Evolutionary conservation across 2,797 vertebrate species (phyloP).

Genomic region (Diglossa cyanea): DNA sequence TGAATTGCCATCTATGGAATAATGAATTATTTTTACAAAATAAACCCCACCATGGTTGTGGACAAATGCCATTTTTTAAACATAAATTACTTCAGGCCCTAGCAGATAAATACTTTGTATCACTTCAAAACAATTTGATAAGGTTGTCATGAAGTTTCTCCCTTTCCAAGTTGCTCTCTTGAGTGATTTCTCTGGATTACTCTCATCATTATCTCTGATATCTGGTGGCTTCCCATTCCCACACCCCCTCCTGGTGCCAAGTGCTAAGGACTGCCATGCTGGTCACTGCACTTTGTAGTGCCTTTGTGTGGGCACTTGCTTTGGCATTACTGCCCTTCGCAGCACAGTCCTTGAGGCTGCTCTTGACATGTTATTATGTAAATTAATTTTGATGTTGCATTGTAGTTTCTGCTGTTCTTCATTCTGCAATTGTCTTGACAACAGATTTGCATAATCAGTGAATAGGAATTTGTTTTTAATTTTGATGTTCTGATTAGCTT

Average conservation of each 20-base stretch:
- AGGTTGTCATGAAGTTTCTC: neutral
- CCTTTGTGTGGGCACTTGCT: neutral
- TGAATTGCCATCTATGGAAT: neutral
- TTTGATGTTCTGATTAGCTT: conserved; percentile 18
- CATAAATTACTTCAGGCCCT: neutral
- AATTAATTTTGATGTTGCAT: neutral
- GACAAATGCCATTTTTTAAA: neutral
- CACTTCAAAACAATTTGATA: neutral
- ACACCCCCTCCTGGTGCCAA: neutral
- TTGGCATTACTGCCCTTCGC: neutral
- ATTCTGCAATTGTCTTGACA: conserved; percentile 34
- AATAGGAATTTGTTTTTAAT: conserved; percentile 26
- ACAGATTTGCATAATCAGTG: conserved; percentile 31
- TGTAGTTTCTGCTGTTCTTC: conserved; percentile 13
- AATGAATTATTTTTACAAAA: neutral
- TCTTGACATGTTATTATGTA: conserved; percentile 2
- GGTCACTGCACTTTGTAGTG: neutral
- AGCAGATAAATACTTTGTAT: neutral
- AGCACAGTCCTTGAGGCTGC: neutral
- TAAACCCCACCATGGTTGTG: neutral
- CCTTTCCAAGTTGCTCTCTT: neutral
- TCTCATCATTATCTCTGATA: neutral
- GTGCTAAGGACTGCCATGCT: neutral
- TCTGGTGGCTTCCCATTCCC: neutral
- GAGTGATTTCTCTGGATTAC: neutral